These are phyloP conservation scores for Porites australiensis DNA, from an alignment of 64 coral and sea anemone species.

Conservation along the genomic window DNA sequence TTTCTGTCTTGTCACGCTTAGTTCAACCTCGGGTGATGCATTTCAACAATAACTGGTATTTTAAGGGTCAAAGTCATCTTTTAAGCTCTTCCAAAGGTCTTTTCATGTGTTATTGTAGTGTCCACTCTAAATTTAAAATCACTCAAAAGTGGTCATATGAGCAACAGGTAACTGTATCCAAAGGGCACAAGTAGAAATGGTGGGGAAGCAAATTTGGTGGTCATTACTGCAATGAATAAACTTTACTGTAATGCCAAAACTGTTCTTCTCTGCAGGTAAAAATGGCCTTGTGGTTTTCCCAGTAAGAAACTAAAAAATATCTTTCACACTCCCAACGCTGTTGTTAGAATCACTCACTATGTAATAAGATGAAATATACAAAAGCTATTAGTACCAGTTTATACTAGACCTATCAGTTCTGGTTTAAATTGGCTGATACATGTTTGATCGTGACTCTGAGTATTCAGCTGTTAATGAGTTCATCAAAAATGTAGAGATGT, in stretches of 20 bases:
- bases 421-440: too few species aligned
- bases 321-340: not conserved
- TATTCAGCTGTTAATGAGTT: too few species aligned
- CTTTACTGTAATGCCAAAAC: slow-evolving; percentile 50
- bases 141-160: slow-evolving; percentile 23
- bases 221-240: slow-evolving; percentile 48
- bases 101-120: slow-evolving; percentile 40
- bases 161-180: slow-evolving; percentile 41
- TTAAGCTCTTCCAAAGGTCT: slow-evolving; percentile 44
- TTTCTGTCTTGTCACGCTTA: too few species aligned
- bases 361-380: too few species aligned
- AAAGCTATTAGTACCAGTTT: too few species aligned
- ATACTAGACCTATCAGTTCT: too few species aligned
- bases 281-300: slow-evolving; percentile 51
- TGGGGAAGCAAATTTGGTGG: slow-evolving; percentile 50
- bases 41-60: too few species aligned
- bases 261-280: slow-evolving; percentile 50
- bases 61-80: not conserved
- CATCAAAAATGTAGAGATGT: too few species aligned
- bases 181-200: slow-evolving; percentile 30
- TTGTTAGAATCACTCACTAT: too few species aligned
- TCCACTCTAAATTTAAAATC: slow-evolving; percentile 44
- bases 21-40: too few species aligned
- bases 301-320: slow-evolving; percentile 39
- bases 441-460: too few species aligned